Evolutionary conservation across 2,113 vertebrate species (phyloP).

Genomic region (Procavia capensis): DNA sequence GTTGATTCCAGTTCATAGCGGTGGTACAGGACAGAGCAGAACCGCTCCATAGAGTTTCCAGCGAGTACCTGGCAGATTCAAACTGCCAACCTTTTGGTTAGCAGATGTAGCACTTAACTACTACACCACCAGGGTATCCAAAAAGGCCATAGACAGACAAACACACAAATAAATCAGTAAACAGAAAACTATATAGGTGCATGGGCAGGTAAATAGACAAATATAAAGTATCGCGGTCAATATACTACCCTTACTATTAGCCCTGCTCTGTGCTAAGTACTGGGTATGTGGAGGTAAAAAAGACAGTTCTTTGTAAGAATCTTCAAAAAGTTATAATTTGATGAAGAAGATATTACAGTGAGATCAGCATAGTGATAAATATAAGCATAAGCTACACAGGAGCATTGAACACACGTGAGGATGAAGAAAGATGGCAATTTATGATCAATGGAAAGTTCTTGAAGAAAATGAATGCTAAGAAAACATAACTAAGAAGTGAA

Average conservation of each 20-base stretch:
- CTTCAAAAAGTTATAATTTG: background rate
- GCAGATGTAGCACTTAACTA: too few species aligned
- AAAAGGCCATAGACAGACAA: too few species aligned
- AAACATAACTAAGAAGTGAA: background rate
- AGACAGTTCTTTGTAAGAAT: background rate
- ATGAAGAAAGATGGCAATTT: background rate
- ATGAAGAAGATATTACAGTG: background rate
- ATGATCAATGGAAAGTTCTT: background rate
- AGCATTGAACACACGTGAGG: background rate
- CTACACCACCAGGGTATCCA: too few species aligned
- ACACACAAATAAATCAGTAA: too few species aligned
- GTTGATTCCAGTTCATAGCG: too few species aligned
- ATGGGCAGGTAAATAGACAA: background rate
- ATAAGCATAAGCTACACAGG: background rate
- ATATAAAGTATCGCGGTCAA: background rate
- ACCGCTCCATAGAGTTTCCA: too few species aligned
- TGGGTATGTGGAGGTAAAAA: background rate
- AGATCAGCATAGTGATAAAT: background rate
- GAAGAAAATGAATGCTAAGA: background rate
- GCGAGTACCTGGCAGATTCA: too few species aligned
- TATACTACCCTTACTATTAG: background rate
- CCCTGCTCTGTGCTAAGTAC: background rate
- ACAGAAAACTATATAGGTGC: too few species aligned
- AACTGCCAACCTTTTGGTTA: too few species aligned
- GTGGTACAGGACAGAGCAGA: too few species aligned